A percentile compares a stretch with the other conserved stretches of the same genome.
These are phyloP conservation scores for Zygogramma bicolorata DNA, from an alignment of 2,888 invertebrate species.

Conservation along the genomic window DNA sequence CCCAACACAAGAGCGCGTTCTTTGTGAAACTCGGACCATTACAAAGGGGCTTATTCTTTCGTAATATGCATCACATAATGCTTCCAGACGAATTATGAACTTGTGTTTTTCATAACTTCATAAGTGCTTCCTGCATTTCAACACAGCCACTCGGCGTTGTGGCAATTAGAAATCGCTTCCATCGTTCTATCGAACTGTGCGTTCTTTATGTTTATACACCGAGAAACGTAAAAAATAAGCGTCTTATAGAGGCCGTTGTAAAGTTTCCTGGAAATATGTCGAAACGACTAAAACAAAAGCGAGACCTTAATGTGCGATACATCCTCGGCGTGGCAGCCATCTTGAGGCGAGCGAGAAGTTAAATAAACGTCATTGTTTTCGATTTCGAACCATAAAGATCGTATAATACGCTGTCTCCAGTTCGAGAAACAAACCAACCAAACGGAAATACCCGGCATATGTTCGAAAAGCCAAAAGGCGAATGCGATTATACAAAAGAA, in stretches of 20 bases:
- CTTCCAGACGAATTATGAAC: neutral
- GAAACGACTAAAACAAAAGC: conserved; percentile 2
- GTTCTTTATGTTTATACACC: neutral
- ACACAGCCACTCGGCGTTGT: neutral
- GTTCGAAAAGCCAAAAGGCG: conserved; percentile 20
- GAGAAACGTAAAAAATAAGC: neutral
- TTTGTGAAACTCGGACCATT: too few relatives aligned
- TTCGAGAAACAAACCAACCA: neutral
- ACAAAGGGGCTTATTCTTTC: neutral
- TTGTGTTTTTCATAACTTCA: neutral
- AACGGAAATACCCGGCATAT: conserved; percentile 23
- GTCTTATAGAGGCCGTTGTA: neutral
- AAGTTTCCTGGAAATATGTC: conserved; percentile 4
- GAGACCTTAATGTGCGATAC: neutral
- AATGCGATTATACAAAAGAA: conserved; percentile 17
- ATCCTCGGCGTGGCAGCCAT: conserved; percentile 10
- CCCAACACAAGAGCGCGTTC: too few relatives aligned
- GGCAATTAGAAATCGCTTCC: conserved; percentile 8
- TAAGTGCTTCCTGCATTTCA: conserved; percentile 7
- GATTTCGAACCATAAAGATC: conserved; percentile 9
- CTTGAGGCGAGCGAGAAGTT: neutral
- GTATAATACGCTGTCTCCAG: neutral
- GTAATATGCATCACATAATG: neutral
- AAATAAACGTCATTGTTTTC: conserved; percentile 11
- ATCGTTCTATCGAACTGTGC: neutral